A percentile compares a stretch with the other conserved stretches of the same genome.
These are phyloP conservation scores for Allygus modestus DNA, from an alignment of 2,888 invertebrate species.

Conservation along the genomic window DNA sequence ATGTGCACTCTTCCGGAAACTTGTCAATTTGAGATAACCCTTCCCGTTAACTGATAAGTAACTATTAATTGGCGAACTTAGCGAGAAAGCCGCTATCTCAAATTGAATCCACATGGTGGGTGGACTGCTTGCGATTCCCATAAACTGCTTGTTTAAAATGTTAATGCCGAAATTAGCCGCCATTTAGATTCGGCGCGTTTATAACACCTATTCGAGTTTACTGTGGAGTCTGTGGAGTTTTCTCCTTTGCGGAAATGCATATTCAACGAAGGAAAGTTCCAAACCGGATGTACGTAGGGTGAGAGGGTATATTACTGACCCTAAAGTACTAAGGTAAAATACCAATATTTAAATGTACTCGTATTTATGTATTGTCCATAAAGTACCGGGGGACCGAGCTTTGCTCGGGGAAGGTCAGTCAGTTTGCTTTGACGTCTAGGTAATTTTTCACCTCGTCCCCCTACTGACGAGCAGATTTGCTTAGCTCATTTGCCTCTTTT, in stretches of 20 bases:
- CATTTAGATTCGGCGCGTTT: constrained; percentile 9
- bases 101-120: constrained; percentile 22
- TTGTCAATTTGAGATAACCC: constrained; percentile 33
- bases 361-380: too few relatives aligned
- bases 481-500: too few relatives aligned
- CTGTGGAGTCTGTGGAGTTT: background rate
- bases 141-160: constrained; percentile 36
- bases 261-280: background rate
- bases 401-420: too few relatives aligned
- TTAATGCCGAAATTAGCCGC: constrained; percentile 17
- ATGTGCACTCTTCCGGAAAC: constrained; percentile 2
- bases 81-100: constrained; percentile 6
- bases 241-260: background rate
- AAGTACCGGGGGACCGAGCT: too few relatives aligned
- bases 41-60: constrained; percentile 13
- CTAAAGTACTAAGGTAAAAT: too few relatives aligned
- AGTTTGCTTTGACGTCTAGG: too few relatives aligned
- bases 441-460: too few relatives aligned
- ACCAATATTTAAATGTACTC: too few relatives aligned
- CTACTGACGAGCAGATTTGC: too few relatives aligned
- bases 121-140: background rate
- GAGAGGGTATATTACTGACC: background rate
- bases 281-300: background rate
- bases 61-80: constrained; percentile 22
- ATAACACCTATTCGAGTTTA: background rate